Conservation (phyloP, 1,140 invertebrate species). For the Neodiprion fabricii region DNA sequence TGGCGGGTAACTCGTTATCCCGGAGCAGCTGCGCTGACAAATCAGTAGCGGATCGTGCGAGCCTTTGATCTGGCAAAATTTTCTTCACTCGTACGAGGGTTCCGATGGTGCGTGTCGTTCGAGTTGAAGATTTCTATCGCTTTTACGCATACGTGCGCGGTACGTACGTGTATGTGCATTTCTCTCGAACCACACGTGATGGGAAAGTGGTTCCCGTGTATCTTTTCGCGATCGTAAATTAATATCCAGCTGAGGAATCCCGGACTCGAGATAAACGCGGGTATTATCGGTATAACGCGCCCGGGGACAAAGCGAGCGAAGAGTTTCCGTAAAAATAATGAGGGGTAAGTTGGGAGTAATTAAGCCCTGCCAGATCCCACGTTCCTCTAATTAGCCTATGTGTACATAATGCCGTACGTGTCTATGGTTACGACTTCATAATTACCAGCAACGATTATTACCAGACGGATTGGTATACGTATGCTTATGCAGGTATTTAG, state of each 20-base stretch:
- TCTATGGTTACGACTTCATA: too few species aligned
- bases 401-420: neutral
- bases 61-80: neutral
- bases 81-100: too few species aligned
- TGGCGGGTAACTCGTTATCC: neutral
- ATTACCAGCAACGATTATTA: neutral
- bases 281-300: too few species aligned
- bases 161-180: too few species aligned
- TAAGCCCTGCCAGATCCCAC: neutral
- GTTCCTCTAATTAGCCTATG: neutral
- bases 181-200: neutral
- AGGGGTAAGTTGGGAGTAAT: neutral
- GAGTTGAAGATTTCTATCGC: too few species aligned
- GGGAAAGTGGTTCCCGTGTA: neutral
- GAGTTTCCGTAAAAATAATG: neutral
- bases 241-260: neutral
- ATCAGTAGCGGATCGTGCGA: neutral
- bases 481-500: neutral
- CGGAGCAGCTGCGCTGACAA: neutral
- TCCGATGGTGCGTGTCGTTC: too few species aligned
- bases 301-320: too few species aligned
- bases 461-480: neutral
- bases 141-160: too few species aligned
- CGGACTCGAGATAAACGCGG: too few species aligned
- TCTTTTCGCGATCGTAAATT: neutral